Evolutionary conservation across 2,888 invertebrate genomes (phyloP), one percentile per base, ranked within the genome.

Genomic region (Rapana venosa): DNA sequence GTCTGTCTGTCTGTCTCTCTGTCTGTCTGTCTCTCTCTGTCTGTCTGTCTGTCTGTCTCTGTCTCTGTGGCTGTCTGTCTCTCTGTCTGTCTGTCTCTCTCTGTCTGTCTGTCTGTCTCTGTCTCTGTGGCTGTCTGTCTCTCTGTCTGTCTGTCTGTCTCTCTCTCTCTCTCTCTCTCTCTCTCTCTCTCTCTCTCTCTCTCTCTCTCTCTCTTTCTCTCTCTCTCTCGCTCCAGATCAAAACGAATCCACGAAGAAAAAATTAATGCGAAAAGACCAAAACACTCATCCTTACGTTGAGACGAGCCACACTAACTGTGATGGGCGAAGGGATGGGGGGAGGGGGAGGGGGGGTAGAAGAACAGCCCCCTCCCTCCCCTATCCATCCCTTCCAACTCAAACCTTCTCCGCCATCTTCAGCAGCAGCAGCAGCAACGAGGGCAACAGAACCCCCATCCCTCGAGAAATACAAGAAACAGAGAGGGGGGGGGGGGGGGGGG

Each of bases 71-170:
- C 17, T 61, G 11, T 61, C 61, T 61, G 61, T 11, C 20, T 66
- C 26, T 66, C 2, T 35, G 13, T 35, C 35, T 6, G 77, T 79
- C 13, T 79, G 79, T 79, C 26, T 79, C 13, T 79, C 26, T 79
- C 26, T 79, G 79, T 79, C 26, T 79, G 79, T 79, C 26, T 79
- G 79, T 79, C 26, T 79, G 77, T 77, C 26, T 79, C 26, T 79
- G 79, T 79, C 26, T 79, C 13, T 79, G 15, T 79, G 79, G 6
- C 26, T 79, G 79, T 79, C 26, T 79, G 79, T 79, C 26, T 79
- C 13, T 79, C 26, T 79, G 79, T 79, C 26, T 79, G 79, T 79
- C 26, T 79, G 32, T 32, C 15, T 32, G 79, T 79, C 20, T 66
- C 5, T 66, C 20, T 66, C 20, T 66, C 20, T 66, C 20, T 66